Evolutionary conservation across 2,888 invertebrate species (phyloP).

Genomic region (Linyphia triangularis): DNA sequence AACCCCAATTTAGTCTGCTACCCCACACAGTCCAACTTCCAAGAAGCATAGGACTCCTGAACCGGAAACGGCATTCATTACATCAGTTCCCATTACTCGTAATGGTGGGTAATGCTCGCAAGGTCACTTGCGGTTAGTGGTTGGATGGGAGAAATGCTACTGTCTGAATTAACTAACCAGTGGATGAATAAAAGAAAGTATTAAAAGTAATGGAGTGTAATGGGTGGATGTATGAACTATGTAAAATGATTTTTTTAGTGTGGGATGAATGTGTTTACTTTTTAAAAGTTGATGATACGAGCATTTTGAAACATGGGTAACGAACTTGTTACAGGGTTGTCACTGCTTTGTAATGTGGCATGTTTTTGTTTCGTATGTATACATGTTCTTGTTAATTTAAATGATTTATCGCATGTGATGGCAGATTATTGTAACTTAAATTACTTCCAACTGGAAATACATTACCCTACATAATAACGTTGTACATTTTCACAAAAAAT

Average conservation of each 20-base stretch:
- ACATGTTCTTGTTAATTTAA: too few relatives aligned
- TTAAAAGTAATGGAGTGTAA: not conserved
- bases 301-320: too few relatives aligned
- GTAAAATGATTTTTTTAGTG: not conserved
- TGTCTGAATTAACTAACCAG: not conserved
- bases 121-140: conserved; percentile 61
- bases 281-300: too few relatives aligned
- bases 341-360: too few relatives aligned
- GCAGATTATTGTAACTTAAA: too few relatives aligned
- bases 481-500: too few relatives aligned
- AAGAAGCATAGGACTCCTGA: conserved; percentile 24
- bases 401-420: too few relatives aligned
- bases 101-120: conserved; percentile 49
- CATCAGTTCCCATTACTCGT: conserved; percentile 61
- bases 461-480: too few relatives aligned
- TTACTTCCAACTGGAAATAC: too few relatives aligned
- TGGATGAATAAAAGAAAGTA: not conserved
- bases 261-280: too few relatives aligned
- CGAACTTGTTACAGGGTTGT: too few relatives aligned
- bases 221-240: not conserved
- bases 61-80: conserved; percentile 64
- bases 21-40: conserved; percentile 18
- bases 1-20: conserved; percentile 56
- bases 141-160: not conserved
- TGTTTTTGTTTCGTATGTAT: too few relatives aligned